Conservation (phyloP, 2,888 invertebrate species). For the Lithophane leautieri region DNA sequence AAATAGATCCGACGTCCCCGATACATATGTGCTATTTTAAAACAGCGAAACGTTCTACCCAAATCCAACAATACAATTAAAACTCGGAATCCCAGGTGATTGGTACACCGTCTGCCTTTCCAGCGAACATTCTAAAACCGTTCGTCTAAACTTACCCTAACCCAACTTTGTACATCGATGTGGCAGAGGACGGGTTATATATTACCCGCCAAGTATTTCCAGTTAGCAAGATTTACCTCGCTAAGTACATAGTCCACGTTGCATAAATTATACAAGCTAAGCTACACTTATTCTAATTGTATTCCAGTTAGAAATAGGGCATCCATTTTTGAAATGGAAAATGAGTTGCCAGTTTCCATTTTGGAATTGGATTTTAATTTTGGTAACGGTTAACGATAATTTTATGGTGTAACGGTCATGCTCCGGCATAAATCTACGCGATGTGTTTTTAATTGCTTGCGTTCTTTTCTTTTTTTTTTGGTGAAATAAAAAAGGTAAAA, state of each 20-base stretch:
- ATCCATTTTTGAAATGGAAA: slow-evolving; percentile 36
- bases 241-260: slow-evolving; percentile 49
- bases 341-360: slow-evolving; percentile 36
- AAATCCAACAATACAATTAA: slow-evolving; percentile 46
- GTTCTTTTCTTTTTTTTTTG: slow-evolving; percentile 20
- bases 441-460: slow-evolving; percentile 54
- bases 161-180: slow-evolving; percentile 57
- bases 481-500: slow-evolving; percentile 28
- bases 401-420: slow-evolving; percentile 42
- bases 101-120: slow-evolving; percentile 37
- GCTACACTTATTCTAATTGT: slow-evolving; percentile 28
- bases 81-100: slow-evolving; percentile 36
- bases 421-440: slow-evolving; percentile 41
- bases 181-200: slow-evolving; percentile 55
- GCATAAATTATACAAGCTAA: slow-evolving; percentile 49
- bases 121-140: slow-evolving; percentile 35
- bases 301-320: slow-evolving; percentile 3
- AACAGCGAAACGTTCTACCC: background rate
- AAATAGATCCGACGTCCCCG: background rate
- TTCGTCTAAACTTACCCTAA: slow-evolving; percentile 49
- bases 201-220: slow-evolving; percentile 55
- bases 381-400: slow-evolving; percentile 45
- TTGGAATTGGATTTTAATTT: slow-evolving; percentile 54
- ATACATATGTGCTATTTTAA: slow-evolving; percentile 15
- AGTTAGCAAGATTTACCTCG: slow-evolving; percentile 60